phyloP scores from a whole-genome alignment of 1,140 invertebrate species.

The Psix sp. region DNA sequence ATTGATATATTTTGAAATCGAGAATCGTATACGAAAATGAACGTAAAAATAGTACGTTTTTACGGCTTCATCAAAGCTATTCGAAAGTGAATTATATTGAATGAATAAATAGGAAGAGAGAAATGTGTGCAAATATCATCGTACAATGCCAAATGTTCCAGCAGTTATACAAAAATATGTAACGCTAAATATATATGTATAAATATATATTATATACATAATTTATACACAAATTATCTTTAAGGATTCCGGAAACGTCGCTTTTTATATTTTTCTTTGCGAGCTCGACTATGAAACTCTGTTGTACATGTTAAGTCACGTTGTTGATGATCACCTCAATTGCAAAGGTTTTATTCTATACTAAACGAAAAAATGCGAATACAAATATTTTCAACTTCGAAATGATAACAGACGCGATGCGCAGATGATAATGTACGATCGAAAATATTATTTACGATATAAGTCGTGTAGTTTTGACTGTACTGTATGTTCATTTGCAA shows the following conservation, averaged over 20 bases:
- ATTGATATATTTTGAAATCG: conserved; percentile 27
- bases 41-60: neutral
- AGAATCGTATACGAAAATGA: conserved; percentile 16
- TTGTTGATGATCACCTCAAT: conserved; percentile 56
- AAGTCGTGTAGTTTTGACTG: conserved; percentile 54
- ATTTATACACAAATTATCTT: conserved; percentile 44
- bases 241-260: conserved; percentile 48
- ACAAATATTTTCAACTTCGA: conserved; percentile 48
- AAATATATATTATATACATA: conserved; percentile 44
- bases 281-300: conserved; percentile 35
- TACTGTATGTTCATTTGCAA: conserved; percentile 56
- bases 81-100: neutral
- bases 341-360: conserved; percentile 50
- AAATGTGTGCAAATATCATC: conserved; percentile 47
- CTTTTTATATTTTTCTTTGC: conserved; percentile 56
- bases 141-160: conserved; percentile 60
- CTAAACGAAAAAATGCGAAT: conserved; percentile 32
- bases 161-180: conserved; percentile 51
- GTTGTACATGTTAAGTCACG: conserved; percentile 56
- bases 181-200: conserved; percentile 45
- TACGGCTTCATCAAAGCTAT: no score
- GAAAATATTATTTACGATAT: conserved; percentile 39
- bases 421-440: conserved; percentile 32
- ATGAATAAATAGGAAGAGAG: conserved; percentile 6
- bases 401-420: conserved; percentile 8